Base-by-base conservation (phyloP, 2,888 invertebrate species). In the Timema cristinae region DNA sequence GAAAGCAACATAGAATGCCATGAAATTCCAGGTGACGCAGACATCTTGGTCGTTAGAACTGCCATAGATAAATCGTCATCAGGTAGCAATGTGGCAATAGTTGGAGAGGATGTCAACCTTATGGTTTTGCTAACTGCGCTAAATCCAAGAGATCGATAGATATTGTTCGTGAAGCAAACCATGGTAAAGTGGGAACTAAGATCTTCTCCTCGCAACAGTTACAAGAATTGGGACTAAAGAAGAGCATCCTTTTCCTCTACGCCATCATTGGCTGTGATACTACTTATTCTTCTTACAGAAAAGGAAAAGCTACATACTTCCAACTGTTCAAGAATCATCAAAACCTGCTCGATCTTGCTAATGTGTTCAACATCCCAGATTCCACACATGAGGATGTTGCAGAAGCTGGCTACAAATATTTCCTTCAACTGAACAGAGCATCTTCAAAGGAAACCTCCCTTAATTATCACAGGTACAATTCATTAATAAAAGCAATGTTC, bases 391-490 rank as follows among this genome's bases (percentile, higher is more conserved):
- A 9, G 66, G 7, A 13, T 32, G 66, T 66, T 66, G 66, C 15
- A 66, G 66, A 66, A 32, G 66, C 66, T 66, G 66, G 66, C 0
- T 16, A 10, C 47, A 66, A 7, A 66, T 66, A 66, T 32, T 66
- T 66, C 16, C 52, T 66, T 66, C 16, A 32, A 66, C 10, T 16
- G 66, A 15, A 66, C 47, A 16, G 66, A 66, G 0, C 66, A 66
- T 66, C n/a, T 47, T 49, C 52, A 52, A 52, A 52, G 52, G 52
- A 52, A 52, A 52, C 16, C 66, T 66, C 66, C 1, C 66, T 16
- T 66, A 16, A 7, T 66, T 66, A 66, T n/a, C 66, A 0, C 66
- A 66, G 66, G 66, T 66, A 66, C 47, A 32, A 16, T 66, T 66
- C 66, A 7, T 7, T 66, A 11, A 13, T 52, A 52, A 52, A 52